These are phyloP conservation scores for Calyptommatus sinebrachiatus DNA, from an alignment of 2,113 vertebrate genomes.

Conservation along the genomic window DNA sequence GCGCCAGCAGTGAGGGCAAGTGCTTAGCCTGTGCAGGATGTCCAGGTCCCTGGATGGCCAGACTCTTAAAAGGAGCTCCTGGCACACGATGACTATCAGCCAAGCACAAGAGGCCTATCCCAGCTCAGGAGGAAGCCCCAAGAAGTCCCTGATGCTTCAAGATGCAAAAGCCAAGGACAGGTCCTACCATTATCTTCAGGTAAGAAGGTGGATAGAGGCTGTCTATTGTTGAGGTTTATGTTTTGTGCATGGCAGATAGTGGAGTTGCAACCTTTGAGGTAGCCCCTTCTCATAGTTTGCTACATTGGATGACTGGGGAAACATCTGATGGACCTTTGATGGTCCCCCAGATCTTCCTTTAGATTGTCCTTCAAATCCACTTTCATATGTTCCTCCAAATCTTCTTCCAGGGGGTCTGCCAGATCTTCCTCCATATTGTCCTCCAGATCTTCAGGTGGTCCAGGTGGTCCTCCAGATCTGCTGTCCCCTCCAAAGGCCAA, in stretches of 20 bases:
- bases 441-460: no score
- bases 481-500: no score
- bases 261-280: no score
- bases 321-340: no score
- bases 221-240: background rate
- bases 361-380: no score
- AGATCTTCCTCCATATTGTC: no score
- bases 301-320: no score
- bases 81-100: slow-evolving; percentile 98
- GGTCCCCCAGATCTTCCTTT: no score
- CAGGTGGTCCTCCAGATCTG: no score
- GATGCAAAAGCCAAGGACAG: slow-evolving; percentile 92
- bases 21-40: slow-evolving; percentile 92
- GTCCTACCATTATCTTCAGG: slow-evolving; percentile 95
- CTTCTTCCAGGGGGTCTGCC: no score
- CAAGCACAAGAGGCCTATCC: slow-evolving; percentile 94
- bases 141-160: slow-evolving; percentile 89
- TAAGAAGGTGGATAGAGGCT: slow-evolving; percentile 60
- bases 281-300: no score
- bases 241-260: background rate
- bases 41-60: slow-evolving; percentile 87
- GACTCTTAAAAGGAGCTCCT: slow-evolving; percentile 93
- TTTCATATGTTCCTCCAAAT: no score
- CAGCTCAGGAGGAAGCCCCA: slow-evolving; percentile 74
- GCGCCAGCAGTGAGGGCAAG: slow-evolving; percentile 80